Evolutionary conservation across 2,888 invertebrate species (phyloP).

Genomic region (Venustoraphidia nigricollis): DNA sequence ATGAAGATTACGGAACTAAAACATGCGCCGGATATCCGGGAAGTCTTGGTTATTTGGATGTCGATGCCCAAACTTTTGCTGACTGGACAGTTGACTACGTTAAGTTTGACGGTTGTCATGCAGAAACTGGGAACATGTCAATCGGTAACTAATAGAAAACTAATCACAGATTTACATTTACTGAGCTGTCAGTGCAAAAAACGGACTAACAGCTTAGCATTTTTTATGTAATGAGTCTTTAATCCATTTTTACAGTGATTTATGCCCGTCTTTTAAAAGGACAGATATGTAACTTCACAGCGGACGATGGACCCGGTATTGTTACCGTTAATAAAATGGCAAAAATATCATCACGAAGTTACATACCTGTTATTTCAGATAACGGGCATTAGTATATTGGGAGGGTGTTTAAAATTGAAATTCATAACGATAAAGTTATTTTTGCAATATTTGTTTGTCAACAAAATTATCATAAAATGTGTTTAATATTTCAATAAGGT

Average conservation of each 20-base stretch:
- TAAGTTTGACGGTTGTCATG: slow-evolving; percentile 69
- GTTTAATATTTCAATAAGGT: slow-evolving; percentile 29
- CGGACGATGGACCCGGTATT: too few species aligned
- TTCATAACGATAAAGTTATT: too few species aligned
- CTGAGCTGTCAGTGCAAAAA: not conserved
- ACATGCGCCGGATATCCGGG: slow-evolving; percentile 74
- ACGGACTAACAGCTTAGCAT: not conserved
- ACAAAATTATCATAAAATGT: not conserved
- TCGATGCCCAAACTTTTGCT: slow-evolving; percentile 59
- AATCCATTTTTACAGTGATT: too few species aligned
- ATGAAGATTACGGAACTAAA: slow-evolving; percentile 60
- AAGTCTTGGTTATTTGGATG: slow-evolving; percentile 42
- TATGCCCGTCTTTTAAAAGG: too few species aligned
- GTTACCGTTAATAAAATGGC: too few species aligned
- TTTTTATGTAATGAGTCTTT: not conserved
- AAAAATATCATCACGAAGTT: too few species aligned
- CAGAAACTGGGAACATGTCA: slow-evolving; percentile 39
- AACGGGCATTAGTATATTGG: too few species aligned
- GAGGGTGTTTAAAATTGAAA: too few species aligned
- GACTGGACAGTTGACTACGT: slow-evolving; percentile 70
- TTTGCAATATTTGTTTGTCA: too few species aligned
- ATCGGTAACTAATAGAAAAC: slow-evolving; percentile 22
- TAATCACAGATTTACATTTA: not conserved
- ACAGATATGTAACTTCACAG: too few species aligned
- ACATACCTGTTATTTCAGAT: too few species aligned